These are phyloP conservation scores for Melinopterus prodromus DNA, from an alignment of 2,888 invertebrate genomes.

Conservation along the genomic window DNA sequence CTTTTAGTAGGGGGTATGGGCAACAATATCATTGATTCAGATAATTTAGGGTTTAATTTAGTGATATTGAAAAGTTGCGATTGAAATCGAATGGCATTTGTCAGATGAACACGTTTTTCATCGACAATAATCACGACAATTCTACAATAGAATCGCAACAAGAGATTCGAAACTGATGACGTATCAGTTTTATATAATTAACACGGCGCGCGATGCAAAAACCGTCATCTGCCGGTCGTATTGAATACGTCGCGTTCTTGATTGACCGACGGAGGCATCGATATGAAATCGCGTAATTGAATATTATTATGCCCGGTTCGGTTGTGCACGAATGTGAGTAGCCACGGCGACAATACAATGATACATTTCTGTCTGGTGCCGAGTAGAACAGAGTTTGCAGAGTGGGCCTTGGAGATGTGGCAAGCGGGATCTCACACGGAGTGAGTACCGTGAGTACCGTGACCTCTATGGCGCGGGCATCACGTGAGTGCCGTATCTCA, in stretches of 20 bases:
- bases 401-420: background rate
- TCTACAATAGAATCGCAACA: background rate
- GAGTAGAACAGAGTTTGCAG: background rate
- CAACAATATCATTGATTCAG: too few relatives aligned
- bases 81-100: too few relatives aligned
- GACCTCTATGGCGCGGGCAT: background rate
- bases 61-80: too few relatives aligned
- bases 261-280: constrained; percentile 18
- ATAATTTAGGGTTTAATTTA: too few relatives aligned
- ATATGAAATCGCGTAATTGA: constrained; percentile 26
- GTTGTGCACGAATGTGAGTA: background rate
- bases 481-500: background rate
- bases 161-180: background rate
- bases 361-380: constrained; percentile 12
- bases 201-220: background rate
- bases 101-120: background rate
- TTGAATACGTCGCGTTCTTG: background rate
- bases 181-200: background rate
- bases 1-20: too few relatives aligned
- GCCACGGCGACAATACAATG: constrained; percentile 16
- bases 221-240: background rate
- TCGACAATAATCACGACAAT: background rate
- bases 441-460: background rate
- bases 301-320: constrained; percentile 7
- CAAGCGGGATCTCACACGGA: background rate